These are phyloP conservation scores for Lanius ludovicianus DNA, from an alignment of 2,113 vertebrate genomes.

Conservation along the genomic window DNA sequence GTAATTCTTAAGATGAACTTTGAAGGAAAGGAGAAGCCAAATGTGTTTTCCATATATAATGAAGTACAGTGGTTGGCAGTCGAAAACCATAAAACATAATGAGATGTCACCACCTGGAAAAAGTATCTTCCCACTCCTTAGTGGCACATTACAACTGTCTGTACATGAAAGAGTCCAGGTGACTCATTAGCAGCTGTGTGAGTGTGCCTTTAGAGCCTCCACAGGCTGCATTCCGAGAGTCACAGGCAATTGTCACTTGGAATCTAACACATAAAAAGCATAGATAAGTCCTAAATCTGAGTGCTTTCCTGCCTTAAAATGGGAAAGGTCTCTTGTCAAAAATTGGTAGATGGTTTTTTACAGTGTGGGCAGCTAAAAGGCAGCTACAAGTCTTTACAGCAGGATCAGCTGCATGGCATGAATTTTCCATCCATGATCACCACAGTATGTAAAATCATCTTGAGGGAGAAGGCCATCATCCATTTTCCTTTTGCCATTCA, in stretches of 20 bases:
- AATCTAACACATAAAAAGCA: neutral
- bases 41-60: conserved; percentile 19
- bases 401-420: neutral
- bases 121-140: neutral
- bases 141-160: neutral
- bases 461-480: neutral
- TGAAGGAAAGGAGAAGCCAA: neutral
- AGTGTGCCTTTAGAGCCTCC: neutral
- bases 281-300: neutral
- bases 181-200: neutral
- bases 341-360: neutral
- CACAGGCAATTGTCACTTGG: neutral
- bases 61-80: neutral
- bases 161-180: neutral
- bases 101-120: neutral
- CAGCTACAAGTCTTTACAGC: neutral
- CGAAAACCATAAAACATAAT: neutral
- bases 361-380: neutral
- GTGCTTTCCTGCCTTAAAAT: neutral
- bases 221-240: neutral
- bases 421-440: neutral
- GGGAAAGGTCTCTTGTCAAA: neutral
- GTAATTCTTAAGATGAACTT: neutral
- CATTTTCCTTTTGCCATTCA: neutral
- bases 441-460: neutral